These are phyloP conservation scores for Lagodon rhomboides DNA, from an alignment of 2,797 vertebrate genomes.

Conservation along the genomic window DNA sequence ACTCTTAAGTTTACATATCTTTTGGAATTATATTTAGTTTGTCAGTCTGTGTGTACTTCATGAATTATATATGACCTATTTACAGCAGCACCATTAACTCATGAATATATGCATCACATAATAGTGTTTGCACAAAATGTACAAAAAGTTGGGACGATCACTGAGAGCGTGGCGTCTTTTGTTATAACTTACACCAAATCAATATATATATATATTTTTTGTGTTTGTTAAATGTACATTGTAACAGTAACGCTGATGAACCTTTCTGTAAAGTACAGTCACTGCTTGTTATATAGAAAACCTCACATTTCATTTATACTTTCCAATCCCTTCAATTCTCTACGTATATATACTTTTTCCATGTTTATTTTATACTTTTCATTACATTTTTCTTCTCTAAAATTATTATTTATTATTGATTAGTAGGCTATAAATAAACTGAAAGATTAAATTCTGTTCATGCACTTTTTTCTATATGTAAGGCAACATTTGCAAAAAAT, in stretches of 20 bases:
- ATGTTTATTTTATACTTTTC: not conserved
- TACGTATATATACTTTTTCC: not conserved
- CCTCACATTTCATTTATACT: not conserved
- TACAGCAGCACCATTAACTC: constrained; percentile 56
- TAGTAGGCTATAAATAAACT: not conserved
- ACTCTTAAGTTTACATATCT: constrained; percentile 20
- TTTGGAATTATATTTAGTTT: constrained; percentile 52
- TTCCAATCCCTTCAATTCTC: not conserved
- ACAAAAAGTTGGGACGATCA: constrained; percentile 27
- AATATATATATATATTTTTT: not conserved
- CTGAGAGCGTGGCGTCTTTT: constrained; percentile 7
- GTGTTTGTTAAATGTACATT: too few species aligned
- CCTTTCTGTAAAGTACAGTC: not conserved
- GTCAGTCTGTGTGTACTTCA: constrained; percentile 58
- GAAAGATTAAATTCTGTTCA: not conserved
- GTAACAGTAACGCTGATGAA: not conserved
- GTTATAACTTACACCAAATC: not conserved
- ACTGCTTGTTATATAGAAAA: not conserved
- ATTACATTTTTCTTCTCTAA: not conserved
- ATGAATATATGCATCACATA: constrained; percentile 70
- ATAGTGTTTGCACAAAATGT: constrained; percentile 53
- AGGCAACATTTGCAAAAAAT: not conserved
- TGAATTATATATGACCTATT: constrained; percentile 67
- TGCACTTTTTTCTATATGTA: not conserved
- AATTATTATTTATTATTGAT: not conserved